Percentiles rank a stretch among this genome's conserved stretches.
Evolutionary conservation across 2,888 invertebrate species (phyloP).

Genomic region (Elgonia sp.): DNA sequence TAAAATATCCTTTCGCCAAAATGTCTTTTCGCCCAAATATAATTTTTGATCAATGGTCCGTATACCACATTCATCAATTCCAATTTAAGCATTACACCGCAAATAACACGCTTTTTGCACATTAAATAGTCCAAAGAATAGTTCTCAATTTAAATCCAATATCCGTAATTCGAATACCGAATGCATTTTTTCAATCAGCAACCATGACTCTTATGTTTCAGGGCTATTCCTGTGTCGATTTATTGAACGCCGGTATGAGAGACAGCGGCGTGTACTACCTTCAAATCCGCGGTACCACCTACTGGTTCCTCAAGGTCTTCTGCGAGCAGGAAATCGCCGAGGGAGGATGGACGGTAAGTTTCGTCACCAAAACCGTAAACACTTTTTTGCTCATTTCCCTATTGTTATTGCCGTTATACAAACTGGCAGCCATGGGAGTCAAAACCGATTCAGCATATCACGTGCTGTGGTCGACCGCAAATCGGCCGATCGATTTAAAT

Average conservation of each 20-base stretch:
- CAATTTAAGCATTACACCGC: not conserved
- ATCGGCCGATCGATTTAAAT: conserved; percentile 7
- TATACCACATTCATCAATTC: too few relatives aligned
- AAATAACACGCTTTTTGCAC: not conserved
- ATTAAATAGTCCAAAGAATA: not conserved
- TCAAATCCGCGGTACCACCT: conserved; percentile 96
- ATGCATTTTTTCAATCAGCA: conserved; percentile 46
- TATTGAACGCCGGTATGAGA: conserved; percentile 94
- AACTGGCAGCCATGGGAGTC: not conserved
- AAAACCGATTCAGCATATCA: not conserved
- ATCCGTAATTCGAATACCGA: conserved; percentile 1
- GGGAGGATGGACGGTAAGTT: conserved; percentile 96
- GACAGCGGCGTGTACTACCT: conserved; percentile 96
- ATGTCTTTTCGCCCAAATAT: too few relatives aligned
- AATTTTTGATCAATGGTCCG: too few relatives aligned
- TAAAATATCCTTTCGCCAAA: too few relatives aligned
- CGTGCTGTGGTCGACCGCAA: conserved; percentile 16
- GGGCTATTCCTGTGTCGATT: conserved; percentile 96
- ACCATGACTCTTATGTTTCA: conserved; percentile 86
- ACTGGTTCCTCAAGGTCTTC: conserved; percentile 96
- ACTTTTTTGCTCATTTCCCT: conserved; percentile 2
- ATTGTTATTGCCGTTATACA: not conserved
- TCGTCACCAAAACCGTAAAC: conserved; percentile 17
- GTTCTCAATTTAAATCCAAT: conserved; percentile 21
- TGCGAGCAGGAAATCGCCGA: conserved; percentile 96